A percentile compares a stretch with the other conserved stretches of the same genome.
Evolutionary conservation across 2,888 invertebrate species (phyloP).

Genomic region (Andrena flavipes): DNA sequence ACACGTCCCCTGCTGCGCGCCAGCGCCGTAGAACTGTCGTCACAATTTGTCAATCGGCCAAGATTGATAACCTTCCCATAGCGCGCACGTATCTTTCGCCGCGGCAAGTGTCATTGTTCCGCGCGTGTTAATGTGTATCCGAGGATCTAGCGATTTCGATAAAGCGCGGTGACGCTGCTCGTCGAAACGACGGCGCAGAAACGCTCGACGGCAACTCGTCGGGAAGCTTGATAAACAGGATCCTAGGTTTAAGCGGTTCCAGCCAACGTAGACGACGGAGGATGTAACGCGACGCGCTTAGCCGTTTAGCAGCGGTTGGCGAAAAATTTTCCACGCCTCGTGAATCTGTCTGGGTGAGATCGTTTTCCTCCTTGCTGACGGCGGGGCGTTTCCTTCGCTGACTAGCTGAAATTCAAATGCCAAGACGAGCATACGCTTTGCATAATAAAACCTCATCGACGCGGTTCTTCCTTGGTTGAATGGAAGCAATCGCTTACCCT

Average conservation of each 20-base stretch:
- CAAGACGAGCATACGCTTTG: background rate
- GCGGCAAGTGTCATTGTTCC: background rate
- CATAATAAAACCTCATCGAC: background rate
- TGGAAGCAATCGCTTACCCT: background rate
- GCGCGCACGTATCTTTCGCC: slow-evolving; percentile 12
- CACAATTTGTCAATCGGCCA: slow-evolving; percentile 8
- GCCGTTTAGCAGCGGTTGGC: background rate
- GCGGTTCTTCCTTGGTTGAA: background rate
- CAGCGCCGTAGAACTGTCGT: background rate
- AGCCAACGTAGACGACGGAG: background rate
- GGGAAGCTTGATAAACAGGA: slow-evolving; percentile 1
- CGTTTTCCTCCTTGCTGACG: background rate
- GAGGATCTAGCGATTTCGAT: slow-evolving; percentile 18
- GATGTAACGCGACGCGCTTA: background rate
- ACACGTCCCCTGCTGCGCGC: background rate
- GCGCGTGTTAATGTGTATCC: background rate
- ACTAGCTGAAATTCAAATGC: background rate
- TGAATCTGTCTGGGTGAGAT: background rate
- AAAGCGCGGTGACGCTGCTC: background rate
- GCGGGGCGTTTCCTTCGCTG: background rate
- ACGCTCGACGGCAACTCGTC: background rate
- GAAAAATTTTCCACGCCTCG: slow-evolving; percentile 24
- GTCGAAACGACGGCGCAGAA: slow-evolving; percentile 13
- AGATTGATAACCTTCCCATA: slow-evolving; percentile 6
- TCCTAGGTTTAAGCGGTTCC: background rate